Conservation (phyloP, 2,113 vertebrate genomes). For the Mirounga angustirostris region DNA sequence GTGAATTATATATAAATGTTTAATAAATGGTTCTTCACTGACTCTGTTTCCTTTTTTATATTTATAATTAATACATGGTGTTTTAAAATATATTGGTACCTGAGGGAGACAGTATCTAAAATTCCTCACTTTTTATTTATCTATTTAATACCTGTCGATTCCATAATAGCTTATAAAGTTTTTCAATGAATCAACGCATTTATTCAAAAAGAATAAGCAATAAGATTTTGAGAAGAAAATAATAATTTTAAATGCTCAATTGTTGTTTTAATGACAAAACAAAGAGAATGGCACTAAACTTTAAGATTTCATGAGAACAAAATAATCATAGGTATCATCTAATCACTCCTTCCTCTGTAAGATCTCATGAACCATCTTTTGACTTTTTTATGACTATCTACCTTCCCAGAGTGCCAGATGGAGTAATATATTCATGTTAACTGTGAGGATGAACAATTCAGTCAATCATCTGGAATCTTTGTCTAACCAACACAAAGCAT, state of each 20-base stretch:
- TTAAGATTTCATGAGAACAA: not conserved
- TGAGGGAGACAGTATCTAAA: not conserved
- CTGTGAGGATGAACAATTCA: constrained; percentile 48
- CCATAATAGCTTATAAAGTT: not conserved
- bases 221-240: not conserved
- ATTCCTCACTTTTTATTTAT: not conserved
- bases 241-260: not conserved
- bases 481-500: constrained; percentile 62
- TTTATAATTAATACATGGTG: not conserved
- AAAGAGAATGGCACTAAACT: not conserved
- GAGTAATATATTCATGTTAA: constrained; percentile 18
- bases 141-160: not conserved
- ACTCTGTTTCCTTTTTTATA: not conserved
- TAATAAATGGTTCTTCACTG: not conserved
- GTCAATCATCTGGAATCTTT: constrained; percentile 63
- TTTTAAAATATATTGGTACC: not conserved
- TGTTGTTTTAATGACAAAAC: not conserved
- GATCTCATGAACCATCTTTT: not conserved
- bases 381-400: not conserved
- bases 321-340: not conserved
- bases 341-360: not conserved
- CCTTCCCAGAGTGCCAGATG: constrained; percentile 22
- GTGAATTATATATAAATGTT: not conserved
- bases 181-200: not conserved
- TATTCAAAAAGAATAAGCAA: not conserved